Percentiles rank a stretch among this genome's conserved stretches.
phyloP scores from a whole-genome alignment of 2,113 vertebrate genomes.

The Crocuta crocuta region DNA sequence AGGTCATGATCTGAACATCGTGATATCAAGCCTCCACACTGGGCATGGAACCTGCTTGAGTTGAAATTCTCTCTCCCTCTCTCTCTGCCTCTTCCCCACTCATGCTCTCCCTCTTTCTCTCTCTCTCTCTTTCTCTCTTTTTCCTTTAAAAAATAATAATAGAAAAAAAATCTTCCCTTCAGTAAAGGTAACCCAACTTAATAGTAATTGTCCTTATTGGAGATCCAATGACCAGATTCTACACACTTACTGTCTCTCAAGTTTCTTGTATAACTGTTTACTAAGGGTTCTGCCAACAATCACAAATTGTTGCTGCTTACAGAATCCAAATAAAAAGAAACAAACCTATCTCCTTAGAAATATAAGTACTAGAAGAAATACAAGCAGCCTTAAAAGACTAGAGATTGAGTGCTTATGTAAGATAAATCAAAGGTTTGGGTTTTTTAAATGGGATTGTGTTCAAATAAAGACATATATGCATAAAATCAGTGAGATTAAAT shows the following conservation, averaged over 20 bases:
- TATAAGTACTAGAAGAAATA: background rate
- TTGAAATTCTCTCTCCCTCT: no score
- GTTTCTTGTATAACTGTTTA: background rate
- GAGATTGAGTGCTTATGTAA: background rate
- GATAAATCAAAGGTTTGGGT: background rate
- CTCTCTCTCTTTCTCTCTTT: no score
- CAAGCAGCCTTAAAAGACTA: background rate
- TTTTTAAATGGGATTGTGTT: background rate
- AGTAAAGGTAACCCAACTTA: background rate
- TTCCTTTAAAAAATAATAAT: no score
- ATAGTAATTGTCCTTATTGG: background rate
- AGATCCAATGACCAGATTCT: background rate
- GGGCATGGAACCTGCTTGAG: no score
- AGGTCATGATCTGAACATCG: no score
- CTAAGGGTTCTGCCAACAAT: conserved; percentile 3
- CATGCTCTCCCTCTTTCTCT: no score
- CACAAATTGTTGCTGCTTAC: background rate
- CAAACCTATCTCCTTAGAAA: conserved; percentile 49
- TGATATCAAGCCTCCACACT: no score
- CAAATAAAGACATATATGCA: background rate
- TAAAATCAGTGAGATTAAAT: conserved; percentile 19
- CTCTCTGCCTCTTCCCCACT: no score
- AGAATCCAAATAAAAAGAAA: conserved; percentile 51
- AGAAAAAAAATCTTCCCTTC: background rate
- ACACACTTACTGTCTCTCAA: conserved; percentile 2